Evolutionary conservation across 2,888 invertebrate species (phyloP).

Genomic region (Parnassius mnemosyne): DNA sequence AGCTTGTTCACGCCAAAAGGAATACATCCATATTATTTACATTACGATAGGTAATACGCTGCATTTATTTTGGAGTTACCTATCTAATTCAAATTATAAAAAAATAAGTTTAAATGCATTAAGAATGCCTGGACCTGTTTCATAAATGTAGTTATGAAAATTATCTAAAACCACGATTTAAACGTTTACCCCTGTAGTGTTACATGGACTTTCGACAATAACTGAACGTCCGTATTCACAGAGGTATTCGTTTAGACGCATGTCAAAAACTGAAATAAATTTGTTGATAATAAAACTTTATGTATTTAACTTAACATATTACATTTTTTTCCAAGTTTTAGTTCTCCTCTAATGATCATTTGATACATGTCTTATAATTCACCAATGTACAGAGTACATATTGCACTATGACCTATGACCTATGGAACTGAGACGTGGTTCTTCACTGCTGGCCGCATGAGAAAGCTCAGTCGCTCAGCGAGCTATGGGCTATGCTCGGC

Average conservation of each 20-base stretch:
- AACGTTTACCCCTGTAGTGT: constrained; percentile 50
- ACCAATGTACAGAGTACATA: too few species aligned
- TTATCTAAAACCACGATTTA: constrained; percentile 50
- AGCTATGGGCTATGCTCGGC: too few species aligned
- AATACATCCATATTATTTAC: constrained; percentile 38
- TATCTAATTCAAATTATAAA: constrained; percentile 41
- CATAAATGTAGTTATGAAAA: constrained; percentile 46
- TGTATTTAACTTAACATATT: constrained; percentile 21
- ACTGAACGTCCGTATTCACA: constrained; percentile 27
- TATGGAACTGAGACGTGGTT: too few species aligned
- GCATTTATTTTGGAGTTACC: constrained; percentile 56
- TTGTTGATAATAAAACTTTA: constrained; percentile 52
- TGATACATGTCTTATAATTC: too few species aligned
- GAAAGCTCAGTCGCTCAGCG: too few species aligned
- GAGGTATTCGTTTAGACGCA: constrained; percentile 60
- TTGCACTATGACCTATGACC: too few species aligned
- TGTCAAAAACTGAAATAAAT: constrained; percentile 66
- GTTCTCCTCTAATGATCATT: too few species aligned
- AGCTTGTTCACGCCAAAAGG: constrained; percentile 49
- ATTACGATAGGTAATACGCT: constrained; percentile 35
- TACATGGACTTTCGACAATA: constrained; percentile 27
- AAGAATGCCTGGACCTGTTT: constrained; percentile 62
- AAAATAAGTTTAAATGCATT: constrained; percentile 54
- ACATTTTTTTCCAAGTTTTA: too few species aligned
- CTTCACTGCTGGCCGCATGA: too few species aligned